phyloP scores from a whole-genome alignment of 2,888 invertebrate species.

The Aporophyla lueneburgensis region DNA sequence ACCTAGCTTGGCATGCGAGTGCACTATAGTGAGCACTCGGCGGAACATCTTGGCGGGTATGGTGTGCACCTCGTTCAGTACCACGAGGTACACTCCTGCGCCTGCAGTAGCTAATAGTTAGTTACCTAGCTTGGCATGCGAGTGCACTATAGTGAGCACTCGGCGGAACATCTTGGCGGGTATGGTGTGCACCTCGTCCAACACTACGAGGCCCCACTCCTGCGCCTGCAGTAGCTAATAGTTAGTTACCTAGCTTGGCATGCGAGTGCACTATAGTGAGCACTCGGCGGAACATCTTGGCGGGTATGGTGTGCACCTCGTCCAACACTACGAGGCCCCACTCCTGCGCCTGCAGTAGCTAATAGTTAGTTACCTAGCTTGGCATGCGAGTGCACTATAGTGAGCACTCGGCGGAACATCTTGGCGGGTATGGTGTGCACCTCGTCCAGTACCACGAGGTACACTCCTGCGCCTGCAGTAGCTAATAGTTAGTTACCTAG shows the following conservation, averaged over 20 bases:
- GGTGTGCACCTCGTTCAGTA: constrained; percentile 99
- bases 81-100: constrained; percentile 99
- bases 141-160: constrained; percentile 99
- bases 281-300: constrained; percentile 99
- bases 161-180: constrained; percentile 99
- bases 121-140: constrained; percentile 97
- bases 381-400: constrained; percentile 99
- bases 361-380: constrained; percentile 92
- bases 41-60: constrained; percentile 99
- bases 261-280: constrained; percentile 99
- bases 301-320: constrained; percentile 99
- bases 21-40: constrained; percentile 98
- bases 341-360: constrained; percentile 96
- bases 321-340: constrained; percentile 99
- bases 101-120: constrained; percentile 91
- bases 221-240: constrained; percentile 94
- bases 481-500: constrained; percentile 87
- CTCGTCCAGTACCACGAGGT: constrained; percentile 99
- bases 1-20: constrained; percentile 98
- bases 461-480: constrained; percentile 99
- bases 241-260: constrained; percentile 94
- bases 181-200: constrained; percentile 99
- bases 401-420: constrained; percentile 99
- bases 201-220: constrained; percentile 99
- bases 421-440: constrained; percentile 99